These are phyloP conservation scores for Cephalopholis sonnerati DNA, from an alignment of 2,113 vertebrate species.

Conservation along the genomic window DNA sequence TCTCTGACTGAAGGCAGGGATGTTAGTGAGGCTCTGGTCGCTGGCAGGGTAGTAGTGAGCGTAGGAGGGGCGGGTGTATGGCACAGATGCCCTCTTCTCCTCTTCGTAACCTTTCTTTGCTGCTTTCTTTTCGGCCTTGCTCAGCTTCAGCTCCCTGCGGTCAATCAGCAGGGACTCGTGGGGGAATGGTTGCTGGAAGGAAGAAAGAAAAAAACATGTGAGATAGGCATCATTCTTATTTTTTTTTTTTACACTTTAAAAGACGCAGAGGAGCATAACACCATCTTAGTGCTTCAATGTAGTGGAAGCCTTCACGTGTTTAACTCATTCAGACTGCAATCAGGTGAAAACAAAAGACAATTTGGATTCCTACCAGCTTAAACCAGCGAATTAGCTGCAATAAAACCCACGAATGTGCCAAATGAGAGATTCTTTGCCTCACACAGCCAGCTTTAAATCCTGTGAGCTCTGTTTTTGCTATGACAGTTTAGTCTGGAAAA, in stretches of 20 bases:
- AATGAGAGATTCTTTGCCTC: neutral
- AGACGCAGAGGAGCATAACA: neutral
- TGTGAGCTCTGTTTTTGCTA: neutral
- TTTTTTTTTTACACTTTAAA: neutral
- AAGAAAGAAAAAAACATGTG: neutral
- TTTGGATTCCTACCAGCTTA: neutral
- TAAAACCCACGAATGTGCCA: neutral
- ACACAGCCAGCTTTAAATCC: neutral
- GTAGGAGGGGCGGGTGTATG: constrained; percentile 95
- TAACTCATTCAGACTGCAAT: neutral
- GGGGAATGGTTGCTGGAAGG: constrained; percentile 92
- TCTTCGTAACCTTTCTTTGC: constrained; percentile 96
- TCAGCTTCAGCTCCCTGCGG: constrained; percentile 93
- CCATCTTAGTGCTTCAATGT: neutral
- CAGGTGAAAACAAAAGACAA: neutral
- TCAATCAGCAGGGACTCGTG: constrained; percentile 96
- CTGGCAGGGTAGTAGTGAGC: constrained; percentile 97
- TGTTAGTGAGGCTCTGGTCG: constrained; percentile 95
- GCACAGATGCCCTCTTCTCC: constrained; percentile 94
- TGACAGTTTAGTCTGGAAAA: neutral
- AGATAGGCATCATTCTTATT: neutral
- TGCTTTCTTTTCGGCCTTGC: constrained; percentile 93
- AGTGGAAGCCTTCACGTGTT: neutral
- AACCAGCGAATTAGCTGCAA: neutral
- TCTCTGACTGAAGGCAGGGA: constrained; percentile 96